These are phyloP conservation scores for Vombatus ursinus DNA, from an alignment of 2,113 vertebrate genomes.

Conservation along the genomic window DNA sequence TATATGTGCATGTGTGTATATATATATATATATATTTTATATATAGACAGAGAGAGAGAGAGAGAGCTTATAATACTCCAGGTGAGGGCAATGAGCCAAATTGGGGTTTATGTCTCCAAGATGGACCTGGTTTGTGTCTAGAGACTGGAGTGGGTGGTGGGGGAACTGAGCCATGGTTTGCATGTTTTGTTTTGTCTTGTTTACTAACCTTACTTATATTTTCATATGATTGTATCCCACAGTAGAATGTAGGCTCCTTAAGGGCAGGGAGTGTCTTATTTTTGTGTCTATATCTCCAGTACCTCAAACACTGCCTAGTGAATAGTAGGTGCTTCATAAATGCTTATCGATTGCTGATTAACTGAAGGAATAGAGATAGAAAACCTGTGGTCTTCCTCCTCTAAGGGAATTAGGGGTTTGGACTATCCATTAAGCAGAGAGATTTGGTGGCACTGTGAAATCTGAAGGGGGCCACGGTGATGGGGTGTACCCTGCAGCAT, in stretches of 20 bases:
- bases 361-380: background rate
- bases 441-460: background rate
- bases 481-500: background rate
- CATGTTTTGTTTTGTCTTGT: background rate
- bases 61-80: background rate
- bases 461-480: background rate
- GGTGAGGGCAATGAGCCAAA: background rate
- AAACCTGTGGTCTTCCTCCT: background rate
- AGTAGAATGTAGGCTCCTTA: background rate
- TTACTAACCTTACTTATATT: background rate
- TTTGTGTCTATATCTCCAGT: background rate
- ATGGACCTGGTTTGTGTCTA: background rate
- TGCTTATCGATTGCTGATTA: background rate
- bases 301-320: no score
- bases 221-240: background rate
- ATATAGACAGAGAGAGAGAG: no score
- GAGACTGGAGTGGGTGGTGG: background rate
- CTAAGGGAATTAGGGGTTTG: background rate
- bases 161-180: background rate
- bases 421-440: background rate
- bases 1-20: no score
- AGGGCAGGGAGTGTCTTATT: background rate
- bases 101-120: background rate
- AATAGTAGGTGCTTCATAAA: background rate
- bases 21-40: no score